Conservation (phyloP, 2,113 vertebrate genomes). For the Rattus rattus region DNA sequence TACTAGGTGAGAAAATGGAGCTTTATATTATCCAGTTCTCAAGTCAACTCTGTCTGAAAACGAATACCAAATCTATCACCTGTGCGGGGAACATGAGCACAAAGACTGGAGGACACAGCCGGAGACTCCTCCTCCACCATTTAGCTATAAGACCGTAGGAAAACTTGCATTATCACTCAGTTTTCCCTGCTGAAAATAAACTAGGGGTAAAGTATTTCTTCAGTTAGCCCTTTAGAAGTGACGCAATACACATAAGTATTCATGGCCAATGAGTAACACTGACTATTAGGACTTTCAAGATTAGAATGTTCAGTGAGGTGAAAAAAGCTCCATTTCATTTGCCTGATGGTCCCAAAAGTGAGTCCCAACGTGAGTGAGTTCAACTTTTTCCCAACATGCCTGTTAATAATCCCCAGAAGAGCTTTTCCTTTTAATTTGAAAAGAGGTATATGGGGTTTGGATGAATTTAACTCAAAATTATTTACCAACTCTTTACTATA, state of each 20-base stretch:
- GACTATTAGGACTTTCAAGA: not conserved
- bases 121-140: not conserved
- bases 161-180: not conserved
- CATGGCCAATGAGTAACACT: not conserved
- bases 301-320: not conserved
- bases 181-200: conserved; percentile 29
- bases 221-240: conserved; percentile 31
- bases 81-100: not conserved
- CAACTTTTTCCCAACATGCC: not conserved
- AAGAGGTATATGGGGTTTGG: not conserved
- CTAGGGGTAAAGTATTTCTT: not conserved
- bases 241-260: not conserved
- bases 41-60: not conserved
- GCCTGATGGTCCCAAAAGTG: not conserved
- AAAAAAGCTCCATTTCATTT: not conserved
- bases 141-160: not conserved
- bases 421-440: conserved; percentile 1
- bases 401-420: not conserved
- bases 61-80: not conserved
- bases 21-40: not conserved
- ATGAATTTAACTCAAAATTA: not conserved
- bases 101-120: not conserved
- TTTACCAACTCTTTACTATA: not conserved
- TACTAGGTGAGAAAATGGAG: conserved; percentile 4
- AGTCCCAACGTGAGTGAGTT: not conserved